Percentiles rank a stretch among this genome's conserved stretches.
Conservation (phyloP, 2,113 vertebrate genomes). For the Quiscalus mexicanus region DNA sequence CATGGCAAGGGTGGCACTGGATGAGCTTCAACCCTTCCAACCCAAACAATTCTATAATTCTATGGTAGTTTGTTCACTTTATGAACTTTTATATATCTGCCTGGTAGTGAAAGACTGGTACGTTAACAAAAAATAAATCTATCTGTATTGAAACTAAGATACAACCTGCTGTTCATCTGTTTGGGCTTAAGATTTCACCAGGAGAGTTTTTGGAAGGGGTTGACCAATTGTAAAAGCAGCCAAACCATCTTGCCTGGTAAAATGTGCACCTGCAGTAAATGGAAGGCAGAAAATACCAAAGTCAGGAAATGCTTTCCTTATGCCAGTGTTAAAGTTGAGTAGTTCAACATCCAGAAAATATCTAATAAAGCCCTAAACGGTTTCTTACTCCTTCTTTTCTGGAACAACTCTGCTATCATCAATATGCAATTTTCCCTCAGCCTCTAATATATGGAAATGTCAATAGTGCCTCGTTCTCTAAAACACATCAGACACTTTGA, state of each 20-base stretch:
- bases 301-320: background rate
- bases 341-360: background rate
- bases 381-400: background rate
- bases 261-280: background rate
- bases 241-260: background rate
- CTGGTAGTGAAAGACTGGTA: background rate
- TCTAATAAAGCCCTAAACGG: background rate
- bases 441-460: constrained; percentile 3
- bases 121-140: background rate
- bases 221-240: background rate
- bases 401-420: background rate
- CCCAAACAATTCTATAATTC: background rate
- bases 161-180: background rate
- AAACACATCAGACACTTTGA: background rate
- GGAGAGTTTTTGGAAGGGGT: background rate
- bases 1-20: background rate
- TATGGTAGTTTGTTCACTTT: background rate
- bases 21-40: background rate
- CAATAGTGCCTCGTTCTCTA: background rate
- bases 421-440: background rate
- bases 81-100: background rate
- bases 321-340: background rate
- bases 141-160: background rate
- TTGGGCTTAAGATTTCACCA: background rate
- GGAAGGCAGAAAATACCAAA: background rate